phyloP scores from a whole-genome alignment of 2,797 vertebrate species.

The Amniataba percoides region DNA sequence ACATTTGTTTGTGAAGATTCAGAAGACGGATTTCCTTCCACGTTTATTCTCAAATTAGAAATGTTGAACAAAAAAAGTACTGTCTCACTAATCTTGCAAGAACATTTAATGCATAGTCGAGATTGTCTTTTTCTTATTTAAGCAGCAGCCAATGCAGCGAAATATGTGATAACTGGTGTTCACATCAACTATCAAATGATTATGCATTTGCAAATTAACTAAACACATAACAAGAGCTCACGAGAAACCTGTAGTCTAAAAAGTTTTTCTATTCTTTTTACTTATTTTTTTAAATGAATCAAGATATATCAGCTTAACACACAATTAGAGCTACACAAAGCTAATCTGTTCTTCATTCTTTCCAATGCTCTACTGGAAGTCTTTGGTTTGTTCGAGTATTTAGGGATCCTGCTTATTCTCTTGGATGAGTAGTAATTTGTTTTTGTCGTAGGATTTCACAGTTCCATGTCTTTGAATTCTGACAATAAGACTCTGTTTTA shows the following conservation, averaged over 20 bases:
- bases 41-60: constrained; percentile 25
- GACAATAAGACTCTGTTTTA: background rate
- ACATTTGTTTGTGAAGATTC: constrained; percentile 18
- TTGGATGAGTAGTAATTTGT: background rate
- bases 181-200: background rate
- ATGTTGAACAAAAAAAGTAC: constrained; percentile 18
- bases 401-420: constrained; percentile 3
- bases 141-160: constrained; percentile 10
- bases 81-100: constrained; percentile 16
- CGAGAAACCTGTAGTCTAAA: background rate
- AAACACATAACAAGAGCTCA: background rate
- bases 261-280: background rate
- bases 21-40: constrained; percentile 18
- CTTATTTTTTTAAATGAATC: background rate
- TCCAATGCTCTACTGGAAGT: background rate
- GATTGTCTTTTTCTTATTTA: background rate
- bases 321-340: background rate
- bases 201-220: constrained; percentile 9
- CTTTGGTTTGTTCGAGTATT: background rate
- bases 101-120: constrained; percentile 16
- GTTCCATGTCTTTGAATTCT: background rate
- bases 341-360: background rate
- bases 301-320: background rate
- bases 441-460: background rate
- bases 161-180: constrained; percentile 9